Percentiles rank a stretch among this genome's conserved stretches.
phyloP scores from a whole-genome alignment of 2,888 invertebrate species.

The Tryphoninae sp. region DNA sequence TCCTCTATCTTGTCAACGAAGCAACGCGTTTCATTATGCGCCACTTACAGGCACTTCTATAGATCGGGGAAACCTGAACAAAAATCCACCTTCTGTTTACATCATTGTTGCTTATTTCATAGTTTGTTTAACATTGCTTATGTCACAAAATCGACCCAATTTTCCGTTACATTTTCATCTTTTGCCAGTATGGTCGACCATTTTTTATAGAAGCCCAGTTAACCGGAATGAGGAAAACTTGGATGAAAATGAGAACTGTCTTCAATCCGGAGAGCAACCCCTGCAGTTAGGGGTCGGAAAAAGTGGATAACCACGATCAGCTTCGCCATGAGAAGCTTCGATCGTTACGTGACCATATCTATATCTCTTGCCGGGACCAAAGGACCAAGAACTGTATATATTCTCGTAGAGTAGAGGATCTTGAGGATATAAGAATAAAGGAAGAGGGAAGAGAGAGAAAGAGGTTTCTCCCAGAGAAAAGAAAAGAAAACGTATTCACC shows the following conservation, averaged over 20 bases:
- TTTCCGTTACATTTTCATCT: no score
- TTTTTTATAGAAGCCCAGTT: no score
- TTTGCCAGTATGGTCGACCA: no score
- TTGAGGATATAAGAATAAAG: conserved; percentile 49
- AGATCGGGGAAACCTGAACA: background rate
- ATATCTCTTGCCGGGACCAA: conserved; percentile 11
- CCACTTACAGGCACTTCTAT: conserved; percentile 57
- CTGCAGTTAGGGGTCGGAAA: background rate
- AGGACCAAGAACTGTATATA: conserved; percentile 44
- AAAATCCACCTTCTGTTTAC: no score
- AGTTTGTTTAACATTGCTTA: no score
- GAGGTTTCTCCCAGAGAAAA: conserved; percentile 42
- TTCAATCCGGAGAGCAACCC: background rate
- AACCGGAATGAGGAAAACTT: no score
- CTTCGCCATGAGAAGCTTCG: background rate
- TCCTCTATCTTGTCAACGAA: conserved; percentile 80
- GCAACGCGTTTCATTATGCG: conserved; percentile 74
- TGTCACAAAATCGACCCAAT: no score
- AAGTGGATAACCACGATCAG: background rate
- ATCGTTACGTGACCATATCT: background rate
- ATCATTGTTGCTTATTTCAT: no score
- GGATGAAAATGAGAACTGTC: background rate
- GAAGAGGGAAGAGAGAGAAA: background rate
- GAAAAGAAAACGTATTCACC: conserved; percentile 39
- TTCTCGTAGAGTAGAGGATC: conserved; percentile 29